A percentile compares a stretch with the other conserved stretches of the same genome.
phyloP scores from a whole-genome alignment of 23 tunicate species.

The Oikopleura dioica region DNA sequence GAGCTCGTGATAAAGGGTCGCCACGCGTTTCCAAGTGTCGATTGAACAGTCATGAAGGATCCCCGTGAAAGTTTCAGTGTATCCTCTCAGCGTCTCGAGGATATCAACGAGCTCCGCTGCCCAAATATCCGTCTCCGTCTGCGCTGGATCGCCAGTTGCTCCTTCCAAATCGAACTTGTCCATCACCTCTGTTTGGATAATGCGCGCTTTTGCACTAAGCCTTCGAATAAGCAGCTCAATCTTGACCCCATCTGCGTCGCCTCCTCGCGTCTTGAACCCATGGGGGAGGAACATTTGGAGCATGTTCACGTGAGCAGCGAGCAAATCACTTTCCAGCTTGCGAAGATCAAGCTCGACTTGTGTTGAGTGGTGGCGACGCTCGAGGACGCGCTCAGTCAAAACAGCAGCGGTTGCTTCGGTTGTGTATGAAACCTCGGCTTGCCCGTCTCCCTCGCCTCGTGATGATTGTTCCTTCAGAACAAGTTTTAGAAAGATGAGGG shows the following conservation, averaged over 20 bases:
- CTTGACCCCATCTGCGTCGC: conserved; percentile 7
- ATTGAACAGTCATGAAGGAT: not conserved
- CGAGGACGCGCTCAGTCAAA: not conserved
- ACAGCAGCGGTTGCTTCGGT: not conserved
- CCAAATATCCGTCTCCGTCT: not conserved
- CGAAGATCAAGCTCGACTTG: conserved; percentile 11
- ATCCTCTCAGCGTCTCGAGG: not conserved
- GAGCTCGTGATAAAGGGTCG: conserved; percentile 5
- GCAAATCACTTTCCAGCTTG: conserved; percentile 1
- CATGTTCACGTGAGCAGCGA: not conserved
- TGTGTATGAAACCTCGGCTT: not conserved
- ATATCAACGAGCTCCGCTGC: not conserved
- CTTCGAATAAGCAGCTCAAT: not conserved
- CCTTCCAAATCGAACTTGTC: not conserved
- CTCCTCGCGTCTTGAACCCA: not conserved
- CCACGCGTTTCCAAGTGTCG: conserved; percentile 11
- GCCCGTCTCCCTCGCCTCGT: conserved; percentile 7
- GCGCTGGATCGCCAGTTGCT: not conserved
- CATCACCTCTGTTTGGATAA: not conserved
- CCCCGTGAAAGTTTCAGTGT: not conserved
- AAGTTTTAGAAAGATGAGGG: no score
- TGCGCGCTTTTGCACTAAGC: not conserved
- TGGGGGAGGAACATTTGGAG: not conserved
- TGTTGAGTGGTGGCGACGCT: not conserved
- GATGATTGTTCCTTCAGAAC: no score